These are phyloP conservation scores for Willowsia nigromaculata DNA, from an alignment of 2,888 invertebrate genomes.

Conservation along the genomic window DNA sequence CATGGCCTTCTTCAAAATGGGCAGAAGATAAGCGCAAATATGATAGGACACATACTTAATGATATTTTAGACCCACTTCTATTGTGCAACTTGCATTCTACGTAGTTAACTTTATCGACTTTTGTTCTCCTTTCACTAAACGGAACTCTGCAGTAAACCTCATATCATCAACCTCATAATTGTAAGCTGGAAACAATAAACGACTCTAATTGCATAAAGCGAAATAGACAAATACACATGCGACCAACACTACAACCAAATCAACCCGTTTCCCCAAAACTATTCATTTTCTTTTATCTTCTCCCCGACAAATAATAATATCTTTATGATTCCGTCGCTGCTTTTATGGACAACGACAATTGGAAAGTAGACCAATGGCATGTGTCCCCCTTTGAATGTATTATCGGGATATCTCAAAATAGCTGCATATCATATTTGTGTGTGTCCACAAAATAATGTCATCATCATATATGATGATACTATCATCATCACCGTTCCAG, in stretches of 20 bases:
- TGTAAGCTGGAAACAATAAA: slow-evolving; percentile 15
- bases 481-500: slow-evolving; percentile 2
- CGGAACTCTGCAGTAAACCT: slow-evolving; percentile 10
- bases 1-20: neutral
- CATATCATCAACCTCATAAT: slow-evolving; percentile 1
- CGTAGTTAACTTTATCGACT: no score
- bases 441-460: slow-evolving; percentile 17
- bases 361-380: slow-evolving; percentile 53
- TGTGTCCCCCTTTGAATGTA: slow-evolving; percentile 10
- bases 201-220: neutral
- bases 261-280: neutral
- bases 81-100: no score
- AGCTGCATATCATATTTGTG: neutral
- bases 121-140: neutral
- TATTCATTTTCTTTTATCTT: slow-evolving; percentile 37
- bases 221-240: neutral
- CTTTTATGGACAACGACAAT: slow-evolving; percentile 12
- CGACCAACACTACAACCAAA: neutral
- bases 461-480: neutral
- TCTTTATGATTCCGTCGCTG: slow-evolving; percentile 33
- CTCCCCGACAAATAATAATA: neutral
- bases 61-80: no score
- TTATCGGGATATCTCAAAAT: neutral
- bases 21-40: neutral
- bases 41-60: no score